phyloP scores from a whole-genome alignment of 2,113 vertebrate genomes.

The Indicator indicator region DNA sequence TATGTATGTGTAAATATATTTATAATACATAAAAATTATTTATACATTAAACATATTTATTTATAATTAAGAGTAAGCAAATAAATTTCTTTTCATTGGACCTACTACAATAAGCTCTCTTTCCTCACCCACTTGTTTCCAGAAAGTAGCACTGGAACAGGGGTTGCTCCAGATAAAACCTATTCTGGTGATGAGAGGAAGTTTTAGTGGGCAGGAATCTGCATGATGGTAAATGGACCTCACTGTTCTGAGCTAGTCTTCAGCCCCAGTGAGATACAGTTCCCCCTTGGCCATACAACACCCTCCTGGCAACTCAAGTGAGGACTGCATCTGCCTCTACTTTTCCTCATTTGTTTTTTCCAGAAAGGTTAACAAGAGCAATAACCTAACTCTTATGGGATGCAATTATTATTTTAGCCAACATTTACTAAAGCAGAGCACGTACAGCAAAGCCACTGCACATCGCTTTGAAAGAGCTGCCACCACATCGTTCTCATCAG shows the following conservation, averaged over 20 bases:
- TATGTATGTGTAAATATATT: neutral
- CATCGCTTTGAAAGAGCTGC: neutral
- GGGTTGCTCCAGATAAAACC: neutral
- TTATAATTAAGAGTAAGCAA: neutral
- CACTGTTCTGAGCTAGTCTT: fast-evolving
- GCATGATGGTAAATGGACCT: neutral
- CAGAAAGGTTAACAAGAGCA: neutral
- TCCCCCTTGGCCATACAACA: neutral
- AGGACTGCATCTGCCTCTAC: neutral
- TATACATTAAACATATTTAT: neutral
- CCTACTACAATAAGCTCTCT: neutral
- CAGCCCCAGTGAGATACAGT: fast-evolving
- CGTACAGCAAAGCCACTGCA: neutral
- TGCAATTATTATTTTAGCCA: neutral
- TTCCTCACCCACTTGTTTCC: neutral
- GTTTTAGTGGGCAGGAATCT: neutral
- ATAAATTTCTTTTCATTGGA: neutral
- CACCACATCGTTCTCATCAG: neutral
- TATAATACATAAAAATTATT: too few species aligned
- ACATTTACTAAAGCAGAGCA: neutral
- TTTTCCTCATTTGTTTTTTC: neutral
- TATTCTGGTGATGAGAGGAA: neutral
- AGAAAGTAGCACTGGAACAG: neutral
- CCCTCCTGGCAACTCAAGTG: neutral
- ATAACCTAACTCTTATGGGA: neutral